phyloP scores from a whole-genome alignment of 2,797 vertebrate species.

The Coregonus sp. region DNA sequence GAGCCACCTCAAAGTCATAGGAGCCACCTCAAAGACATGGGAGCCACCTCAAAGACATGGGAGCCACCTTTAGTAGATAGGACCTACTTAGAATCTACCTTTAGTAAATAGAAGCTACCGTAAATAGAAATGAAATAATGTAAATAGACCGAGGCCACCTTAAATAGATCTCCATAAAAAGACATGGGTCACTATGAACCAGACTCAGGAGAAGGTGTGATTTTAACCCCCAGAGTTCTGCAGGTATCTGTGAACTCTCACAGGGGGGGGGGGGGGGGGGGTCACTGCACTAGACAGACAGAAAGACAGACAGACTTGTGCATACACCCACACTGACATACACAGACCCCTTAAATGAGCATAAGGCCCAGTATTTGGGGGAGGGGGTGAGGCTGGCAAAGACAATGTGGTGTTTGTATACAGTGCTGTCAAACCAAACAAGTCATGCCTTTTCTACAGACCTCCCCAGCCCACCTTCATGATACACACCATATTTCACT shows the following conservation, averaged over 20 bases:
- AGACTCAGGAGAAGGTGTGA: background rate
- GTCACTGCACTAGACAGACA: background rate
- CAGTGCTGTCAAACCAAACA: conserved; percentile 34
- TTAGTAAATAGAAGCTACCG: background rate
- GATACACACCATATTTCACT: background rate
- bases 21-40: background rate
- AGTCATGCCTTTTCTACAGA: conserved; percentile 15
- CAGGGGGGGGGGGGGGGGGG: background rate
- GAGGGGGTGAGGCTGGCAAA: conserved; percentile 24
- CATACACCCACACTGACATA: conserved; percentile 4
- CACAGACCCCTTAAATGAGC: conserved; percentile 12
- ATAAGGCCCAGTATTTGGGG: conserved; percentile 5
- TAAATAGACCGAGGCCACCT: background rate
- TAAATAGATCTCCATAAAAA: background rate
- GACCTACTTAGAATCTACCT: background rate
- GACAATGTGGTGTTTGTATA: conserved; percentile 46
- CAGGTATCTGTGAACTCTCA: background rate
- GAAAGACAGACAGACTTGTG: background rate
- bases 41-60: background rate
- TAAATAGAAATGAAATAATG: background rate
- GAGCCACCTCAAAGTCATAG: background rate
- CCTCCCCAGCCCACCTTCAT: background rate
- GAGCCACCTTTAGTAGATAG: background rate
- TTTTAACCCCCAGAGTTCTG: background rate
- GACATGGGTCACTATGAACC: too few species aligned